phyloP scores from a whole-genome alignment of 2,113 vertebrate species.

The Neotragus pygmaeus region DNA sequence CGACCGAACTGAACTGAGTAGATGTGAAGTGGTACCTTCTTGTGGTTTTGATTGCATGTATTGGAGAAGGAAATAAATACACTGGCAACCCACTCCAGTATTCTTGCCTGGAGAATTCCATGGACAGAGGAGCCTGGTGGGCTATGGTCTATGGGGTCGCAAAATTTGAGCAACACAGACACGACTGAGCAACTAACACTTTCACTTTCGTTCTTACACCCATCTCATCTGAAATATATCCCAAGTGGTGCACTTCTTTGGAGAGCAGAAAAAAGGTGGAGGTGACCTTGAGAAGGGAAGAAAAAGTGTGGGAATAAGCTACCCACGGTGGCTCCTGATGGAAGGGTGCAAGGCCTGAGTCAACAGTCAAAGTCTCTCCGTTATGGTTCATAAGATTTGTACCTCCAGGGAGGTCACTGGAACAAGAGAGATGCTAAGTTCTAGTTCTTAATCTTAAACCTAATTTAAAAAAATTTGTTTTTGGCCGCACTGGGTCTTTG shows the following conservation, averaged over 20 bases:
- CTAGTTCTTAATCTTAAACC: not conserved
- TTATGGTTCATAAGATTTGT: not conserved
- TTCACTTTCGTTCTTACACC: not conserved
- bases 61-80: not conserved
- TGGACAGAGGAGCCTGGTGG: not conserved
- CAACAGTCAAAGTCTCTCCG: not conserved
- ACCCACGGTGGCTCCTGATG: rapidly evolving
- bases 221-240: not conserved
- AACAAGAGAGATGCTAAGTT: not conserved
- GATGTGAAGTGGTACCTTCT: not conserved
- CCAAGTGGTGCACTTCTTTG: not conserved
- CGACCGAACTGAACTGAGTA: not conserved
- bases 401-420: not conserved
- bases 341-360: not conserved
- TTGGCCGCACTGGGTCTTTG: not conserved
- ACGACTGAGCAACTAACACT: not conserved
- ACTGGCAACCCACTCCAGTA: not conserved
- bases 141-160: not conserved
- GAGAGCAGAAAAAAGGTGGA: not conserved
- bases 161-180: not conserved
- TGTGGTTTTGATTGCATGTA: not conserved
- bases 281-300: not conserved
- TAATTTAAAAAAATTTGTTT: not conserved
- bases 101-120: not conserved
- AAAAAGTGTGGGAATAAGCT: not conserved